These are phyloP conservation scores for Avahi laniger DNA, from an alignment of 2,797 vertebrate genomes.

Conservation along the genomic window DNA sequence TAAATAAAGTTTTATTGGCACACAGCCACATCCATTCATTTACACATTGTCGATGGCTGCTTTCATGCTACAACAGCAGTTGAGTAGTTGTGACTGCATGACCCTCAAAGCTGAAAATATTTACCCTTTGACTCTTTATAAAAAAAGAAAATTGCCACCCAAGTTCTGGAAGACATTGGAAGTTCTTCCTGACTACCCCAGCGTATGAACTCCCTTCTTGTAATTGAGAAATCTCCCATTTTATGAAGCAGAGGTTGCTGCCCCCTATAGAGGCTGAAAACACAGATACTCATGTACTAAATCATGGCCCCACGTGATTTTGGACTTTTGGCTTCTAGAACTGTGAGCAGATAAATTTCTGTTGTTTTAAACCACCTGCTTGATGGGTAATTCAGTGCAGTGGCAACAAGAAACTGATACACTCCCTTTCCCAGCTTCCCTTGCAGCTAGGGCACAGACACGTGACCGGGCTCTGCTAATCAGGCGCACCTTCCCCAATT, in stretches of 20 bases:
- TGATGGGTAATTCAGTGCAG: background rate
- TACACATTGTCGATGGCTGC: background rate
- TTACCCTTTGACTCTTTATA: background rate
- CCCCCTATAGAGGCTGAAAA: background rate
- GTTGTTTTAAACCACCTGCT: background rate
- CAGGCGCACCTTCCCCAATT: background rate
- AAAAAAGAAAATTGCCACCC: background rate
- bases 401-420: background rate
- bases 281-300: background rate
- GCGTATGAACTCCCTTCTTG: background rate
- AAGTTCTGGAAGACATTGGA: background rate
- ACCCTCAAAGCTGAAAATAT: background rate
- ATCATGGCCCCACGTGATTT: background rate
- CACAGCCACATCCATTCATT: background rate
- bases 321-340: background rate
- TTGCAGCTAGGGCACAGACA: background rate
- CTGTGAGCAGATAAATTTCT: background rate
- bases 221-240: background rate
- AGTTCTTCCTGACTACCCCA: background rate
- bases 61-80: background rate
- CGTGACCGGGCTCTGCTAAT: background rate
- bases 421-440: background rate
- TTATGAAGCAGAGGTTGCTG: background rate
- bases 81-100: background rate
- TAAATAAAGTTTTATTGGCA: conserved; percentile 5